These are phyloP conservation scores for Balaeniceps rex DNA, from an alignment of 2,113 vertebrate species.

Conservation along the genomic window DNA sequence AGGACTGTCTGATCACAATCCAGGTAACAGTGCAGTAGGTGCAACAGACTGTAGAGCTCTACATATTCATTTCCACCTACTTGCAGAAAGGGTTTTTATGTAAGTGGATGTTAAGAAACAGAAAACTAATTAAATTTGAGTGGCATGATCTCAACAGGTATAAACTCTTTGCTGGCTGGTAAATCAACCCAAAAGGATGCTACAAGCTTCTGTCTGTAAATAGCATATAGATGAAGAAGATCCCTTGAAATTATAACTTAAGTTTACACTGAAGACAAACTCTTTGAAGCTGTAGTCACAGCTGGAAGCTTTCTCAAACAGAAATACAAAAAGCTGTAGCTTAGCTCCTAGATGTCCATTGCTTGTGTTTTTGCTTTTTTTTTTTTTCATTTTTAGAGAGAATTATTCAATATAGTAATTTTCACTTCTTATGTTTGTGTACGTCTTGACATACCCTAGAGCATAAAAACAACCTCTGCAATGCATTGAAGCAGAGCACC, in stretches of 20 bases:
- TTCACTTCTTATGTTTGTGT: background rate
- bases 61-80: background rate
- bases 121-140: background rate
- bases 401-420: background rate
- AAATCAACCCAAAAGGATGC: background rate
- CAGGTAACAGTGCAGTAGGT: background rate
- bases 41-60: background rate
- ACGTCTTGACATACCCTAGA: background rate
- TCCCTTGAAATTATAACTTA: background rate
- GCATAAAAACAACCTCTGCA: background rate
- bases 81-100: background rate
- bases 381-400: background rate
- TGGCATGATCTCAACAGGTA: background rate
- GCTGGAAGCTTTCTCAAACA: background rate
- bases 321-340: background rate
- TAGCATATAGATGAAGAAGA: background rate
- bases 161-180: background rate
- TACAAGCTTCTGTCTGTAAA: background rate
- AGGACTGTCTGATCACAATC: background rate
- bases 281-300: background rate
- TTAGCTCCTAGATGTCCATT: background rate
- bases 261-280: background rate
- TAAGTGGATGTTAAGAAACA: background rate
- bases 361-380: background rate
- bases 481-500: background rate